Evolutionary conservation across 2,888 invertebrate genomes (phyloP).

Genomic region (Tinea trinotella): DNA sequence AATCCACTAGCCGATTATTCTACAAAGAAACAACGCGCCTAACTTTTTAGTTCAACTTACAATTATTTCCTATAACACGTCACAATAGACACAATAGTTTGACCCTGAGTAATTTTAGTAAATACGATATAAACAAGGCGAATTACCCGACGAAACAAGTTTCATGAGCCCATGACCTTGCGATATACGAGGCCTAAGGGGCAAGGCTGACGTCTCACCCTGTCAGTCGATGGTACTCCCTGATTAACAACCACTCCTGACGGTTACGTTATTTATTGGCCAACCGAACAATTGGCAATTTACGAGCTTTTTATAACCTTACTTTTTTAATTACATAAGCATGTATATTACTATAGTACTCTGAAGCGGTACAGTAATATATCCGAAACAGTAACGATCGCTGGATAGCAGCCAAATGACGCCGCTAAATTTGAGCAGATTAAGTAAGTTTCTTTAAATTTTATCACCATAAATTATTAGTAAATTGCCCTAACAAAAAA

Average conservation of each 20-base stretch:
- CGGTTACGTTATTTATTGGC: slow-evolving; percentile 14
- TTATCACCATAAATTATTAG: neutral
- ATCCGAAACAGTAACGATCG: slow-evolving; percentile 5
- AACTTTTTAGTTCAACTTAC: too few species aligned
- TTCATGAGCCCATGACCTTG: neutral
- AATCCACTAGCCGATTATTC: too few species aligned
- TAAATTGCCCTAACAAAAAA: too few species aligned
- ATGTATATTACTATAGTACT: neutral
- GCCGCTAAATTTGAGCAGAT: slow-evolving; percentile 3
- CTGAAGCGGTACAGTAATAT: neutral
- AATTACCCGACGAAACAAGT: slow-evolving; percentile 5
- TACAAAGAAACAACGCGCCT: too few species aligned
- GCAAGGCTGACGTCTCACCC: slow-evolving; percentile 10
- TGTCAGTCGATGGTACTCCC: slow-evolving; percentile 8
- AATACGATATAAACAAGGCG: neutral
- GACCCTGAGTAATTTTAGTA: neutral
- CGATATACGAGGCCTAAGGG: neutral
- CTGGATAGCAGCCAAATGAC: slow-evolving; percentile 2
- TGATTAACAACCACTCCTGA: slow-evolving; percentile 7
- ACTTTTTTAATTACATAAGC: slow-evolving; percentile 7
- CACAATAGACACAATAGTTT: neutral
- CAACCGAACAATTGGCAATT: neutral
- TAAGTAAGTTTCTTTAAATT: slow-evolving; percentile 6
- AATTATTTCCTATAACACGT: neutral
- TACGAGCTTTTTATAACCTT: neutral